Base-by-base conservation (phyloP, 2,797 vertebrate species). In the Enteromius argenteus region DNA sequence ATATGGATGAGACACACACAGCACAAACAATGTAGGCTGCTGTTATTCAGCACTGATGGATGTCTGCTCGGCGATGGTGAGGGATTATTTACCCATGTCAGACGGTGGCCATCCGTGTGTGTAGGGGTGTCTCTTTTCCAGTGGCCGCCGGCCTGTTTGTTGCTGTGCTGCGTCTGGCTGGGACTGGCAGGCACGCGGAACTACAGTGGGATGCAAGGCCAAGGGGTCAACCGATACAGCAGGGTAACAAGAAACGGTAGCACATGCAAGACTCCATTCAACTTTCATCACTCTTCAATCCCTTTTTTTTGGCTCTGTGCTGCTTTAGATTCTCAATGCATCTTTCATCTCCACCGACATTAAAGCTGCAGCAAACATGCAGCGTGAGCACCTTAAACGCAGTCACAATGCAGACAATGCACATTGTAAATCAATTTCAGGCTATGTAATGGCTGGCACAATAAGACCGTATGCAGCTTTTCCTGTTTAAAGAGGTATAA, bases 121-220 rank as follows among this genome's bases (percentile, higher is more conserved):
- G 87, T n/a, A 17, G 72, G 56, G 30, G 32, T 46, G 15, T 95
- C 94, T 85, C 94, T 92, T 88, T 93, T 95, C 95, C 95, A 95
- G 80, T 90, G 91, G 67, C 92, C 92, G 5, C 92, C 88, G 35
- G 90, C 39, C 8, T 86, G 92, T 90, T 92, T 93, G 84, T 81
- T 86, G 27, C 79, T 86, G 89, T 92, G 56, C 90, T 92, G 91
- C 30, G 88, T 91, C 93, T 94, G 92, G 85, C 87, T 79, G 90
- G 91, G 81, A 90, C 90, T 88, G 91, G 93, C 94, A 27, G 94
- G 94, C 89, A 94, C 92, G 76, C 94, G 93, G 79, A 95, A 95
- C 95, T 95, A 90, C 87, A 90, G 87, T 79, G 82, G 80, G 76
- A 86, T 79, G 44, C 56, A 81, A 83, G 83, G 81, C 56, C 67